These are phyloP conservation scores for Vireo altiloquus DNA, from an alignment of 2,113 vertebrate species.

Conservation along the genomic window DNA sequence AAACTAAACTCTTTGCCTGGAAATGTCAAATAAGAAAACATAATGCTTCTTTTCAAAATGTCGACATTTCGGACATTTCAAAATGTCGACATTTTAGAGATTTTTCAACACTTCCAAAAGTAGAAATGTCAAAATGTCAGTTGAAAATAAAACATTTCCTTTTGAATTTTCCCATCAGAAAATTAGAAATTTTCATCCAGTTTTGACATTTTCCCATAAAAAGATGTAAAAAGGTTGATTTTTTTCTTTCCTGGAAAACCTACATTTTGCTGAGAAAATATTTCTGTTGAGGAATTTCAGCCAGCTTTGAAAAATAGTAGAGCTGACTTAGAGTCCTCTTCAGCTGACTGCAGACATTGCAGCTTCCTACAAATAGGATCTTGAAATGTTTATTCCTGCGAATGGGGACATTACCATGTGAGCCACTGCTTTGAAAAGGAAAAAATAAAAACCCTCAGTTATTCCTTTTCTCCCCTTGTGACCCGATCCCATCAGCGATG, in stretches of 20 bases:
- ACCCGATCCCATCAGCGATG: conserved; percentile 37
- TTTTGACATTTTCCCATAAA: conserved; percentile 43
- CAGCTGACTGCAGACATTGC: not conserved
- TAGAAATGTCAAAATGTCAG: conserved; percentile 64
- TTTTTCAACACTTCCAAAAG: conserved; percentile 60
- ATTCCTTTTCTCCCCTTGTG: conserved; percentile 15
- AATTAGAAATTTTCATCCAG: conserved; percentile 63
- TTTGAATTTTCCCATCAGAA: conserved; percentile 57
- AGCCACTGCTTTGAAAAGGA: conserved; percentile 9
- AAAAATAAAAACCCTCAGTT: not conserved
- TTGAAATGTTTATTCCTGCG: not conserved
- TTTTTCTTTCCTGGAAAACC: conserved; percentile 3
- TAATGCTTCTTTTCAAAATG: conserved; percentile 64
- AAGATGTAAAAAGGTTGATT: conserved; percentile 30
- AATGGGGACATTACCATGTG: not conserved
- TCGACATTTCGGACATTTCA: conserved; percentile 63
- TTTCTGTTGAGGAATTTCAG: conserved; percentile 42
- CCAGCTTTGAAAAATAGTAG: not conserved
- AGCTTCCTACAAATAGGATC: not conserved
- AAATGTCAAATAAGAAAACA: conserved; percentile 70
- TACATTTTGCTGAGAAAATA: conserved; percentile 41
- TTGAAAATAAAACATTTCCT: conserved; percentile 58
- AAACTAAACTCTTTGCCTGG: conserved; percentile 65
- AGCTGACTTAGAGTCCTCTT: not conserved
- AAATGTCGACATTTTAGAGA: conserved; percentile 60